Base-by-base conservation (phyloP, 1,140 invertebrate species). In the Pristionchus pacificus region DNA sequence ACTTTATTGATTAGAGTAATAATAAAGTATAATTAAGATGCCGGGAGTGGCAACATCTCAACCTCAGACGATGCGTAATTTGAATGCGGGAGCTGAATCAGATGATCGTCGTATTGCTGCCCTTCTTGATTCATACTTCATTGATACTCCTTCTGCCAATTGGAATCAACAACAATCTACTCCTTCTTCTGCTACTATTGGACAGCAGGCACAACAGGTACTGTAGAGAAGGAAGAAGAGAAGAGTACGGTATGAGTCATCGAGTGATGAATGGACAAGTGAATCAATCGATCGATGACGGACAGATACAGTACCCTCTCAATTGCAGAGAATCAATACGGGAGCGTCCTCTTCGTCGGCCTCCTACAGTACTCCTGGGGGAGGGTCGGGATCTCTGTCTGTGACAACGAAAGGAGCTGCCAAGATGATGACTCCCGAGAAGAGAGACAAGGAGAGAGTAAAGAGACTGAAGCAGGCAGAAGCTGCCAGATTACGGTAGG, bases 381-480 rank as follows among this genome's bases (percentile, higher is more conserved):
- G 27, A 31, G 30, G 58, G 59, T 32, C 66, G 33, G 66, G 66
- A 68, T n/a, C 24, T 58, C 19, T 58, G 27, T 60, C 55, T 25
- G 15, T 55, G 33, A 10, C 19, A 31, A 15, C 30, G 33, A 58
- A 68, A 32, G n/a, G 49, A 59, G 25, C 58, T 33, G 60, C 13
- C 60, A 14, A 15, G n/a, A 14, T 31, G 15, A 32, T 73, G 38
- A 49, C 71, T 24, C 71, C 71, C 14, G 74, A 75, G 32, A 75
- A 75, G 60, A 27, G 57, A 6, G 70, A 75, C 27, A 75, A 75
- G 66, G 74, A 75, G 61, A 49, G 68, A 38, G 65, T 73, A 2
- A 75, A 75, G 70, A 67, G 66, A 38, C 49, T 57, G 24, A 59
- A 71, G n/a, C 74, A 75, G 71, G 74, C 74, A 60, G 74, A 75